Evolutionary conservation across 2,113 vertebrate genomes (phyloP), one percentile per base, ranked within the genome.

Genomic region (Myxocyprinus asiaticus): DNA sequence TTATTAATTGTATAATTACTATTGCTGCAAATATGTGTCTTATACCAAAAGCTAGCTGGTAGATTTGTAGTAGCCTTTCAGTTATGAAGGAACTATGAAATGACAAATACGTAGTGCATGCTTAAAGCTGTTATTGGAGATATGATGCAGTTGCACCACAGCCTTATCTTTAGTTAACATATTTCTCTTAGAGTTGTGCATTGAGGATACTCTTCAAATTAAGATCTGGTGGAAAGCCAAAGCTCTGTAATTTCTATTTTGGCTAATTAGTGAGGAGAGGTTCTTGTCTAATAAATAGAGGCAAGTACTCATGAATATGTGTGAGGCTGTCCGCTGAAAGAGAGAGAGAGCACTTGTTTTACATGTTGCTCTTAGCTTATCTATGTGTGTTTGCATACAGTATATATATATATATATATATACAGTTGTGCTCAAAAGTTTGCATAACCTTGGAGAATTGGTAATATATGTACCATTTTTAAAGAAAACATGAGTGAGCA

Each of bases 271-370:
- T 85, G 85, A 86, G 79, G 85, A 84, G 88, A 87, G 82, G 87
- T 78, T 89, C 85, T 61, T 89, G 87, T 90, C 86, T 89, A 68
- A 88, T 88, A 88, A 88, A 89, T 86, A 86, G 77, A 88, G 86
- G 85, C 85, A 89, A 92, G 91, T 91, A 92, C 88, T 90, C 85
- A 88, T 89, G 85, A 82, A 89, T 88, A 88, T 87, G 86, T 87
- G 75, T 85, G 72, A 67, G 72, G 79, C 75, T 67, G 81, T 90
- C 84, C 78, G 84, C 77, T 87, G n/a, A n/a, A n/a, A n/a, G n/a
- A n/a, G 88, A 88, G 84, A 82, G 5, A 59, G 78, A 84, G 78
- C 83, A 84, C 74, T 85, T 82, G 69, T 72, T 77, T 71, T 59
- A 61, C 74, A 70, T n/a, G n/a, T 87, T 44, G 12, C 14, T 72